phyloP scores from a whole-genome alignment of 2,888 invertebrate genomes.

The Tetragonisca angustula region DNA sequence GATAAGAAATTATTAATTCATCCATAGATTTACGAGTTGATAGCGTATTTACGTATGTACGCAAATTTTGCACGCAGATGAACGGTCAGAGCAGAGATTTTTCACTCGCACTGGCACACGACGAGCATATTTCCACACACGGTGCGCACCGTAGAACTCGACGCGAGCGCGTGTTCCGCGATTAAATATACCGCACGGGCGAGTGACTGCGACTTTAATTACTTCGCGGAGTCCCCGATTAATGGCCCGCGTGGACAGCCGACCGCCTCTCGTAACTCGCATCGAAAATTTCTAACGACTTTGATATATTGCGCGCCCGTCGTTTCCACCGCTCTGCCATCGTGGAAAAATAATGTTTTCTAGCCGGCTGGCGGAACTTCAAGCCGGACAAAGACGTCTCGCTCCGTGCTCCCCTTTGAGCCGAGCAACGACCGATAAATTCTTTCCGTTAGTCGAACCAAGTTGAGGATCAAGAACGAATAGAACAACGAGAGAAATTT shows the following conservation, averaged over 20 bases:
- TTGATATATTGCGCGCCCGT: conserved; percentile 5
- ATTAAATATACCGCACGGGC: conserved; percentile 12
- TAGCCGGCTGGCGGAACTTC: conserved; percentile 2
- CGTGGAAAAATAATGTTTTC: conserved; percentile 18
- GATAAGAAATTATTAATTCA: no score
- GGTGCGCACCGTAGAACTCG: not conserved
- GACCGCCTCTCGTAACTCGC: conserved; percentile 5
- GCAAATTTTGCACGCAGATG: conserved; percentile 14
- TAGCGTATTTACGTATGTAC: not conserved
- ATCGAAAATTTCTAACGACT: conserved; percentile 26
- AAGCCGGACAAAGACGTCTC: not conserved
- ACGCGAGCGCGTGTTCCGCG: not conserved
- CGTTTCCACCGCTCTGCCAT: conserved; percentile 11
- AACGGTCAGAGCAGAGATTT: conserved; percentile 14
- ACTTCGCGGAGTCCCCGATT: conserved; percentile 12
- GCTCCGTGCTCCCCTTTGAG: not conserved
- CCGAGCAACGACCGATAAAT: no score
- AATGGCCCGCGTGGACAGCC: conserved; percentile 18
- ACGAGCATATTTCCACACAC: not conserved
- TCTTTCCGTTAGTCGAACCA: no score
- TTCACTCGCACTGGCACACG: not conserved
- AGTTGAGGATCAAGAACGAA: no score
- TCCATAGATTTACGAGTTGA: no score
- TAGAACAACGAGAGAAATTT: no score
- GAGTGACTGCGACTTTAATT: conserved; percentile 40